Conservation (phyloP, 2,113 vertebrate genomes). For the Hystrix brachyura region DNA sequence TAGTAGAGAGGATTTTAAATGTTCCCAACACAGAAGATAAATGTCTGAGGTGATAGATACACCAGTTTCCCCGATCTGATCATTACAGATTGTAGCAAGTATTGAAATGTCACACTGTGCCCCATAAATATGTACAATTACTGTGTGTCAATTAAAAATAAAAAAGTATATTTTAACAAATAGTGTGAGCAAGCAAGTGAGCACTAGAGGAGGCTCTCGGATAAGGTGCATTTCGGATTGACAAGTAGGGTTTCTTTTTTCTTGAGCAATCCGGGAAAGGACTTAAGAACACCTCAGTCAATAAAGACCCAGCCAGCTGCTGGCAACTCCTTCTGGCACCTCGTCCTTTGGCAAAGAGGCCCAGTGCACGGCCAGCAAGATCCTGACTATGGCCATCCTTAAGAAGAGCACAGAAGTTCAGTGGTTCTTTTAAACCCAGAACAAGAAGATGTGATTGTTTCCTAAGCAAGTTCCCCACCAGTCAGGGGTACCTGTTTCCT, state of each 20-base stretch:
- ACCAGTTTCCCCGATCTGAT: not conserved
- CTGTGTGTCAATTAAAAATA: not conserved
- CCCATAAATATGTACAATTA: not conserved
- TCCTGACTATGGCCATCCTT: not conserved
- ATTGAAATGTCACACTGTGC: not conserved
- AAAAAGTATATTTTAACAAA: not conserved
- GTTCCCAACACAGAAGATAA: not conserved
- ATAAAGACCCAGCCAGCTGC: not conserved
- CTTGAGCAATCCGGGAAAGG: constrained; percentile 1
- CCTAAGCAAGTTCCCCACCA: not conserved
- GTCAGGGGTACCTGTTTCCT: not conserved
- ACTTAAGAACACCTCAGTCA: not conserved
- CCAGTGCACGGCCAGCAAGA: not conserved
- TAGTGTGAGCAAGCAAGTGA: too few species aligned
- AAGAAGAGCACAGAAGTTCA: fast-evolving
- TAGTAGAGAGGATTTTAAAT: not conserved
- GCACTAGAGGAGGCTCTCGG: not conserved
- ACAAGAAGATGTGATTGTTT: not conserved
- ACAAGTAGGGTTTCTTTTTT: not conserved
- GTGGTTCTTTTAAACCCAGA: not conserved
- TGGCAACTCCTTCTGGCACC: not conserved
- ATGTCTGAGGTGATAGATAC: not conserved
- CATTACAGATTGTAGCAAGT: not conserved
- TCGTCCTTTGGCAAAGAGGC: not conserved
- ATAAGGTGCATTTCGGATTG: not conserved